Percentiles rank a stretch among this genome's conserved stretches.
Evolutionary conservation across 2,797 vertebrate species (phyloP).

Genomic region (Tokudaia muenninki): DNA sequence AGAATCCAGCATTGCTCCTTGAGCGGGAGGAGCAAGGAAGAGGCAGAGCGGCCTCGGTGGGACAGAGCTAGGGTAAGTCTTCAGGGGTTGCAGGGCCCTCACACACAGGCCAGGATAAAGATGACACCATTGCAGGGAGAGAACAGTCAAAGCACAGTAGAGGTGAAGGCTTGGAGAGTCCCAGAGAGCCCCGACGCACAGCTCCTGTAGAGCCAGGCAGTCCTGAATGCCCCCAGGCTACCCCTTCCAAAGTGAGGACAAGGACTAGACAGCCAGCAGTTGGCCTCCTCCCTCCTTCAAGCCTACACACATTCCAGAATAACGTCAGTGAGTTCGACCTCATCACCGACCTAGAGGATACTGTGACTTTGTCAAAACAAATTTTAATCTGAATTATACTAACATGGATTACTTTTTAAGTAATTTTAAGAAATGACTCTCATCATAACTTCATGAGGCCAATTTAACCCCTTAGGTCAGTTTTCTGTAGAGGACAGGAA

Average conservation of each 20-base stretch:
- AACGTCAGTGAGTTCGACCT: neutral
- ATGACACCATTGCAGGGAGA: neutral
- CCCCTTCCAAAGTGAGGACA: neutral
- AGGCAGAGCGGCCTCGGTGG: neutral
- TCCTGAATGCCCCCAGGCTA: neutral
- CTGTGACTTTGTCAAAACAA: neutral
- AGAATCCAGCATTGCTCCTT: neutral
- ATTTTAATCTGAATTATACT: conserved; percentile 42
- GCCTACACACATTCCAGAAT: neutral
- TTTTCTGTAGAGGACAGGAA: neutral
- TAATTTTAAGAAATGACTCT: conserved; percentile 34
- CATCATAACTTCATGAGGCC: conserved; percentile 19
- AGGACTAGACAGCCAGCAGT: neutral
- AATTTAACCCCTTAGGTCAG: neutral
- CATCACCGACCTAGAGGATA: neutral
- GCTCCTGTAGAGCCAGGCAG: neutral
- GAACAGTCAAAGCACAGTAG: neutral
- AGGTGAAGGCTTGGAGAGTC: neutral
- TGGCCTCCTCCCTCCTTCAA: neutral
- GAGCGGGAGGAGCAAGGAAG: neutral
- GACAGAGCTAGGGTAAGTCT: neutral
- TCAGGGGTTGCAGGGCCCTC: neutral
- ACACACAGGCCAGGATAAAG: neutral
- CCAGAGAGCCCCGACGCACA: neutral
- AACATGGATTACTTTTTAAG: conserved; percentile 43